Conservation (phyloP, 2,888 invertebrate species). For the Sarcophaga subvicina region DNA sequence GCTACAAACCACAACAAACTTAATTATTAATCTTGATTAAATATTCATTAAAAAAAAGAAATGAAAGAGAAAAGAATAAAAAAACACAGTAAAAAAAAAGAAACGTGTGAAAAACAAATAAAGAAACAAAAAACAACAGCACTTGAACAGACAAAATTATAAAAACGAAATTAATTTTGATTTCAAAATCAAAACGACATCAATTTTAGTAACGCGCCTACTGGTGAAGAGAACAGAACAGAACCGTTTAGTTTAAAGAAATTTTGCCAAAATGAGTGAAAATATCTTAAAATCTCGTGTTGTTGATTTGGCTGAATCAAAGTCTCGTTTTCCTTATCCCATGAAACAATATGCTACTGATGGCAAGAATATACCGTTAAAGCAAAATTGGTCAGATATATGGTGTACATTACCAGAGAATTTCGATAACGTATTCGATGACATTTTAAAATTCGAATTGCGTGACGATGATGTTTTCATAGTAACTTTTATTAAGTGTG, state of each 20-base stretch:
- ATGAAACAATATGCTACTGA: conserved; percentile 15
- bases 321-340: not conserved
- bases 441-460: conserved; percentile 69
- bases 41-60: too few relatives aligned
- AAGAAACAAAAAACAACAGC: too few relatives aligned
- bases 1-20: too few relatives aligned
- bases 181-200: not conserved
- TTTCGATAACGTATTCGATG: not conserved
- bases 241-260: not conserved
- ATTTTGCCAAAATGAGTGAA: not conserved
- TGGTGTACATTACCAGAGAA: conserved; percentile 56
- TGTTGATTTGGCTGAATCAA: not conserved
- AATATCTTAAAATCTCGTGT: not conserved
- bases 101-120: too few relatives aligned
- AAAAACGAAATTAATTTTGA: not conserved
- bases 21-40: too few relatives aligned
- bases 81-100: too few relatives aligned
- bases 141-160: not conserved
- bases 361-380: conserved; percentile 57
- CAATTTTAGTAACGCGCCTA: not conserved
- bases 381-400: conserved; percentile 58
- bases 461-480: conserved; percentile 72
- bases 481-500: conserved; percentile 71
- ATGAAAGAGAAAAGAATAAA: too few relatives aligned
- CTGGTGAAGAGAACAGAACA: not conserved